Base-by-base conservation (phyloP, 2,113 vertebrate genomes). In the Chamaea fasciata region DNA sequence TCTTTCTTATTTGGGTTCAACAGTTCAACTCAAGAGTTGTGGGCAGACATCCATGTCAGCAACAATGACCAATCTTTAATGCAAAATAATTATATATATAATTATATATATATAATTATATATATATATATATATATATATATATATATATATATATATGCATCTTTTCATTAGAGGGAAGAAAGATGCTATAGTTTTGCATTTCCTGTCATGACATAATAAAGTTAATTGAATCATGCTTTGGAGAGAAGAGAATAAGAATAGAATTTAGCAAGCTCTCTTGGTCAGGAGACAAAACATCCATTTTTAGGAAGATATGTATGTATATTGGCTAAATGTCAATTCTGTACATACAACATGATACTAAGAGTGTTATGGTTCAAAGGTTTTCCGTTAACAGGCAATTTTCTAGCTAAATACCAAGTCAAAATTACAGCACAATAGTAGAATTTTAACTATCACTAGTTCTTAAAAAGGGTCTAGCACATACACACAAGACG, bases 381-480 rank as follows among this genome's bases (percentile, higher is more conserved):
- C 15, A 50, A 39, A 69, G 59, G 30, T 20, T 94, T 52, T 57
- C 24, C 69, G 28, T 49, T 77, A 83, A 24, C 49, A 93, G 70
- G 31, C 56, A 87, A 67, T 64, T 87, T 91, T 84, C 52, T 69
- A 76, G 46, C 27, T 59, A 79, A 80, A 64, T 93, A 74, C 24
- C 77, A 88, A 83, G 55, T 39, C 44, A 69, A 56, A 90, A 82
- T 62, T 65, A 55, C 44, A 93, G 71, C 30, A 83, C 41, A 57
- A 64, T 27, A 76, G 31, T 4, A 69, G 59, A 83, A 88, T 0
- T 74, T 68, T 28, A 50, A 71, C 33, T 74, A 6, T 1, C 76
- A 63, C 24, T 57, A 49, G 28, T 52, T 81, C 62, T 74, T 83
- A 62, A 39, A 90, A 84, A 69, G 41, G 16, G 19, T 79, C 65